Conservation (phyloP, 2,113 vertebrate genomes). For the Haemorhous mexicanus region DNA sequence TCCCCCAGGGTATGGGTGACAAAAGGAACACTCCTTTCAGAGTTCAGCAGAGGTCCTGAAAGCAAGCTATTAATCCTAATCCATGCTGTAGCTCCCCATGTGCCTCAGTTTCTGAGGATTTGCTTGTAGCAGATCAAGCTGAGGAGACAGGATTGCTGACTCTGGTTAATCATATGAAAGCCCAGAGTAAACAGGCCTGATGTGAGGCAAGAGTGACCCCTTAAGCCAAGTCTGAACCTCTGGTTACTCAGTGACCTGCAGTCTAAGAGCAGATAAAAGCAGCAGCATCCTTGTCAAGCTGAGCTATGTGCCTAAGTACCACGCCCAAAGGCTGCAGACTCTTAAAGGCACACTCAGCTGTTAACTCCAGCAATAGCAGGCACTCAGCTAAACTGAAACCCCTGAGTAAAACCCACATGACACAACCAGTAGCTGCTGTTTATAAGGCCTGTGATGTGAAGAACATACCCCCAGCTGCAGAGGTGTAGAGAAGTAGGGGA, state of each 20-base stretch:
- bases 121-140: neutral
- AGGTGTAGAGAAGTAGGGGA: slow-evolving; percentile 94
- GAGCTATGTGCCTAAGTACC: neutral
- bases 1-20: neutral
- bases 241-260: neutral
- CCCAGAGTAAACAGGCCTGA: neutral
- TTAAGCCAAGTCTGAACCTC: neutral
- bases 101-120: neutral
- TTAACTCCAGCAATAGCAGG: neutral
- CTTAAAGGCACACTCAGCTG: neutral
- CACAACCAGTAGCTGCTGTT: neutral
- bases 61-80: neutral
- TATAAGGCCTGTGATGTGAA: accelerated
- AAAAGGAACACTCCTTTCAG: neutral
- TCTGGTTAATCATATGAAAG: neutral
- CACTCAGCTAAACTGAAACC: neutral
- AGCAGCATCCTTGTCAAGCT: neutral
- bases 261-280: neutral
- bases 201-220: neutral
- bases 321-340: neutral
- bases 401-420: neutral
- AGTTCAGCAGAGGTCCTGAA: neutral
- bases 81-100: neutral
- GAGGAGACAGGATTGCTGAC: neutral
- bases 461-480: slow-evolving; percentile 85